phyloP scores from a whole-genome alignment of 2,113 vertebrate species.

The Nyctereutes procyonoides region DNA sequence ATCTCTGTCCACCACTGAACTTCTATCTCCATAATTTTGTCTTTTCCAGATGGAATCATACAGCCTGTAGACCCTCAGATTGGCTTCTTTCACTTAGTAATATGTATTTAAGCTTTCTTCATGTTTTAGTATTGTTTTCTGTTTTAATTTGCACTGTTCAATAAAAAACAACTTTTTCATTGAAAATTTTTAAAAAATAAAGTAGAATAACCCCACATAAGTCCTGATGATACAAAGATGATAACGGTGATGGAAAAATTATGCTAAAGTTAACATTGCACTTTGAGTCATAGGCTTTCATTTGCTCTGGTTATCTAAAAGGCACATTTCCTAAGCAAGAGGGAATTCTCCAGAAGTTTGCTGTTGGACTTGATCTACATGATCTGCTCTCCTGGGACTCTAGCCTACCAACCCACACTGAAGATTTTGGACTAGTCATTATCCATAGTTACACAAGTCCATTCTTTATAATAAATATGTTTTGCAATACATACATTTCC shows the following conservation, averaged over 20 bases:
- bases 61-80: background rate
- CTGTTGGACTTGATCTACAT: background rate
- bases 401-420: background rate
- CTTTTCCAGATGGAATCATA: background rate
- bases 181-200: background rate
- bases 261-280: background rate
- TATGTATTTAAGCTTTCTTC: background rate
- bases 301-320: background rate
- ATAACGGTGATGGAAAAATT: background rate
- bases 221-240: background rate
- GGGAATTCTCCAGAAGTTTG: background rate
- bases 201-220: background rate
- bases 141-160: background rate
- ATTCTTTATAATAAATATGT: background rate
- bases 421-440: background rate
- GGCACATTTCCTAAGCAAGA: background rate
- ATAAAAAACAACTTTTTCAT: background rate
- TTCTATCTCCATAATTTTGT: background rate
- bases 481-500: background rate
- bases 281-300: background rate
- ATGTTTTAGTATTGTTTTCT: background rate
- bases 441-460: background rate
- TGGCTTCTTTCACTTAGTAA: background rate
- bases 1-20: background rate
- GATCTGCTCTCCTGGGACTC: background rate